Evolutionary conservation across 2,888 invertebrate species (phyloP).

Genomic region (Drosophila macrospina): DNA sequence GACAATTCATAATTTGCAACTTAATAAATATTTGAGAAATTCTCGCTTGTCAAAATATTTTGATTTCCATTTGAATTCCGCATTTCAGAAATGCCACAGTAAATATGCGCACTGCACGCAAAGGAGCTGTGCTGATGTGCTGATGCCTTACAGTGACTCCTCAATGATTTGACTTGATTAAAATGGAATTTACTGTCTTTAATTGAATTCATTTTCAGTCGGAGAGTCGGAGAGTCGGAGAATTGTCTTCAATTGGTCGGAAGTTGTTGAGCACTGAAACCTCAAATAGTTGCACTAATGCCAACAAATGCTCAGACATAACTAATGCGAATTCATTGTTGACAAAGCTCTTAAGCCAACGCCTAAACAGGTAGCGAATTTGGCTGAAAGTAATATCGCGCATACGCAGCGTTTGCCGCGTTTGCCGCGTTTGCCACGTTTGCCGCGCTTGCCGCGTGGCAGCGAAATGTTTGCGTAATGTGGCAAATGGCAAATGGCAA

Average conservation of each 20-base stretch:
- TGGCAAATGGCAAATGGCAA: slow-evolving; percentile 8
- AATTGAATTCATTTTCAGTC: background rate
- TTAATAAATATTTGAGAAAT: too few relatives aligned
- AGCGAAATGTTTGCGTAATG: slow-evolving; percentile 7
- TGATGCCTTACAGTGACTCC: background rate
- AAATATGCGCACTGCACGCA: background rate
- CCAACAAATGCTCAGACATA: slow-evolving; percentile 14
- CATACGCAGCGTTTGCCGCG: slow-evolving; percentile 49
- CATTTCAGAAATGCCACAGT: background rate
- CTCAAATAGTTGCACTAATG: slow-evolving; percentile 24
- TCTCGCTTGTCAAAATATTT: background rate
- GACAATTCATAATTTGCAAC: too few relatives aligned
- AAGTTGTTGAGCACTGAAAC: slow-evolving; percentile 4
- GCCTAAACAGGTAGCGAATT: slow-evolving; percentile 7
- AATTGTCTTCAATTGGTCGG: background rate
- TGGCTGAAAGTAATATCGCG: slow-evolving; percentile 48
- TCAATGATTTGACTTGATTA: background rate
- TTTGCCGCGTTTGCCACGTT: slow-evolving; percentile 55
- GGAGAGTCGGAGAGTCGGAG: too few relatives aligned
- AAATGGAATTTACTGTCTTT: background rate
- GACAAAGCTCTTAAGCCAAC: slow-evolving; percentile 44
- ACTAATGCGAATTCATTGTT: slow-evolving; percentile 36
- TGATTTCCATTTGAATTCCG: background rate
- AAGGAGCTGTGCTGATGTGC: background rate
- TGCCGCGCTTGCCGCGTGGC: slow-evolving; percentile 3